A percentile compares a stretch with the other conserved stretches of the same genome.
phyloP scores from a whole-genome alignment of 2,113 vertebrate genomes.

The Pelvicachromis taeniatus region DNA sequence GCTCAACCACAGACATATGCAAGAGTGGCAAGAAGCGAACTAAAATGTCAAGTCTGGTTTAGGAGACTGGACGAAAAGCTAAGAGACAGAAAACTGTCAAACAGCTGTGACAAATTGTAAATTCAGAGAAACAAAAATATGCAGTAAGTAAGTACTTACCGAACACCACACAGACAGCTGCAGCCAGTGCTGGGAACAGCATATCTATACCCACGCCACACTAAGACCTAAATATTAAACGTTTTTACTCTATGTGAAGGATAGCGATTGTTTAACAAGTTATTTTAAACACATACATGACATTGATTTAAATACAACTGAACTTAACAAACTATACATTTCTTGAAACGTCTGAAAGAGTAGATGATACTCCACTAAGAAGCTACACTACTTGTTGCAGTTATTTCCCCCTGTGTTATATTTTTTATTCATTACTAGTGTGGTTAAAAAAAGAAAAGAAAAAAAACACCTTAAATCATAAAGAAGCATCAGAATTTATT shows the following conservation, averaged over 20 bases:
- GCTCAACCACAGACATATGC: background rate
- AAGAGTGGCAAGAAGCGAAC: background rate
- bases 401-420: background rate
- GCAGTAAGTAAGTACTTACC: background rate
- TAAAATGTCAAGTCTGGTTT: background rate
- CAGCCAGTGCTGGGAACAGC: background rate
- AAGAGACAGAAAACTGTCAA: background rate
- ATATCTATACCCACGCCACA: background rate
- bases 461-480: too few species aligned
- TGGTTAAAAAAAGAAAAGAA: too few species aligned
- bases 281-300: background rate
- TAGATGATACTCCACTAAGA: fast-evolving
- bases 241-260: background rate
- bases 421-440: too few species aligned
- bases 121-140: background rate
- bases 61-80: background rate
- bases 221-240: background rate
- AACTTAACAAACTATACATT: background rate
- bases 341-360: background rate
- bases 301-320: background rate
- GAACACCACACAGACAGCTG: background rate
- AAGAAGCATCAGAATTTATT: background rate
- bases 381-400: background rate
- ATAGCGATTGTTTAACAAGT: background rate
- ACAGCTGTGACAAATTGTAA: background rate